Conservation (phyloP, 2,888 invertebrate genomes). For the Ypsolopha sequella region DNA sequence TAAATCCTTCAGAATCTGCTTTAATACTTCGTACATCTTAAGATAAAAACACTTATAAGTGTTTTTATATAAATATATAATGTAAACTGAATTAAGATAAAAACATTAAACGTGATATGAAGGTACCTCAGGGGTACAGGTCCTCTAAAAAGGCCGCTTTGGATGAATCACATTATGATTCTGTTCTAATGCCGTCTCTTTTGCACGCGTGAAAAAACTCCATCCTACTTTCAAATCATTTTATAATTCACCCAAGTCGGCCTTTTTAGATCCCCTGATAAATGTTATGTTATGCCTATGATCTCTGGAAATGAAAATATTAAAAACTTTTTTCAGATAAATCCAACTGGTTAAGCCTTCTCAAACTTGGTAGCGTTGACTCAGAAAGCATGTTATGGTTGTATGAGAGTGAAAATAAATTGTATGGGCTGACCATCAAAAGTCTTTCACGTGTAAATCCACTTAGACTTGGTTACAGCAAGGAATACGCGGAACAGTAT, state of each 20-base stretch:
- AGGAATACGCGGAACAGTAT: conserved; percentile 27
- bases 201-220: too few species aligned
- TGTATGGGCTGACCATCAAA: conserved; percentile 31
- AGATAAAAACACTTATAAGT: too few species aligned
- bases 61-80: too few species aligned
- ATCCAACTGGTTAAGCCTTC: conserved; percentile 41
- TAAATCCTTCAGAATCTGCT: too few species aligned
- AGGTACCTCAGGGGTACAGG: not conserved
- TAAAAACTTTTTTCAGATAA: conserved; percentile 27
- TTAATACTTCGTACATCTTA: too few species aligned
- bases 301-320: not conserved
- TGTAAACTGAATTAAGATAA: too few species aligned
- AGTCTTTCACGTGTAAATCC: conserved; percentile 23
- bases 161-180: too few species aligned
- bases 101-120: too few species aligned
- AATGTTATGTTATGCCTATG: not conserved
- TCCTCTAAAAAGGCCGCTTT: too few species aligned
- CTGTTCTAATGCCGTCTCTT: too few species aligned
- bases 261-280: not conserved
- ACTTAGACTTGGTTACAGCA: conserved; percentile 36
- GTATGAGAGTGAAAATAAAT: conserved; percentile 29
- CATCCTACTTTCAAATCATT: not conserved
- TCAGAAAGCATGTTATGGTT: conserved; percentile 40
- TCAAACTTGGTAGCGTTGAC: conserved; percentile 28
- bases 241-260: not conserved